Conservation (phyloP, 2,797 vertebrate genomes). For the Pogoniulus pusillus region DNA sequence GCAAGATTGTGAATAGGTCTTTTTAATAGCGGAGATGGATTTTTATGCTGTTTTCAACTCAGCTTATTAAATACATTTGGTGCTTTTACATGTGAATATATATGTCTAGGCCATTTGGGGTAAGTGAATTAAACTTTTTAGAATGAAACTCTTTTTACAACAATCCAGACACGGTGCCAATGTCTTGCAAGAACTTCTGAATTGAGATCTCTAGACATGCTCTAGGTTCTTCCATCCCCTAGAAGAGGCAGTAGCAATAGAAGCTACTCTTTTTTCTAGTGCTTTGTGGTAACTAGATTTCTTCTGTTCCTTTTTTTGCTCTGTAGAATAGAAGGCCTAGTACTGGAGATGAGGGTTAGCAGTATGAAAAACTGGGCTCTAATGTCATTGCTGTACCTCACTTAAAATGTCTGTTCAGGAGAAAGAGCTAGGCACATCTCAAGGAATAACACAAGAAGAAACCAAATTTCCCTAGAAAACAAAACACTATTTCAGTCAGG, state of each 20-base stretch:
- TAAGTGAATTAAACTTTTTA: not conserved
- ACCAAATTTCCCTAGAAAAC: not conserved
- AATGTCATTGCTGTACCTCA: not conserved
- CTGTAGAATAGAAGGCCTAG: not conserved
- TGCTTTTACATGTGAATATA: slow-evolving; percentile 28
- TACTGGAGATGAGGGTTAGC: not conserved
- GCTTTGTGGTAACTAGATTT: not conserved
- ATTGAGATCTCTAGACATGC: not conserved
- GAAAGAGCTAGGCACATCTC: not conserved
- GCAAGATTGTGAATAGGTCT: slow-evolving; percentile 5
- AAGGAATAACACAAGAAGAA: no score
- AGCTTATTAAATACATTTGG: not conserved
- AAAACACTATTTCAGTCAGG: not conserved
- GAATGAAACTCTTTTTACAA: not conserved
- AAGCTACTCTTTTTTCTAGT: not conserved
- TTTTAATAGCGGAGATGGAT: slow-evolving; percentile 31
- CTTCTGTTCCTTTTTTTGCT: not conserved
- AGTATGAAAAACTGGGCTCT: not conserved
- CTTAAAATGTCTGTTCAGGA: not conserved
- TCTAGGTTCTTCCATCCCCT: not conserved
- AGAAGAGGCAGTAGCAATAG: not conserved
- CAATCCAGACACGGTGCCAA: not conserved
- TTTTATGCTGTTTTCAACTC: slow-evolving; percentile 27
- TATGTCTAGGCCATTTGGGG: not conserved
- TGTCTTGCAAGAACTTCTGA: not conserved